A percentile compares a stretch with the other conserved stretches of the same genome.
These are phyloP conservation scores for Stichopus chloronotus DNA, from an alignment of 35 echinoderm and acorn worm species.

Conservation along the genomic window DNA sequence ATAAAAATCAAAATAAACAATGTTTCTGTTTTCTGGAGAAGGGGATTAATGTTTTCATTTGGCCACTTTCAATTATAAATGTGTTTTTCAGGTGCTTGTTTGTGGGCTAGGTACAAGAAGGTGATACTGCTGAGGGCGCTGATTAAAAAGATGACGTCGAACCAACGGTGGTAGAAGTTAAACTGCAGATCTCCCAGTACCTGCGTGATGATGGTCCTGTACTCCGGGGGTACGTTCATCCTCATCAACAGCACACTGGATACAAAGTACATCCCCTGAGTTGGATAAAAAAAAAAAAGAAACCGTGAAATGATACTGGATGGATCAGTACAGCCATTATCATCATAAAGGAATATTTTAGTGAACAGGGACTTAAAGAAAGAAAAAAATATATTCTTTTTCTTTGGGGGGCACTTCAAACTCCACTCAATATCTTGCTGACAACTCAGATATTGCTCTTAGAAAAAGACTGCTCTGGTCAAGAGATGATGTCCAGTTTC, in stretches of 20 bases:
- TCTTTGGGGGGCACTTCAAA: conserved; percentile 72
- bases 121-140: conserved; percentile 96
- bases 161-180: conserved; percentile 99
- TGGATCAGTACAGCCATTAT: background rate
- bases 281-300: background rate
- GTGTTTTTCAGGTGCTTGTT: conserved; percentile 92
- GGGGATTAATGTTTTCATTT: background rate
- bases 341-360: background rate
- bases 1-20: too few relatives aligned
- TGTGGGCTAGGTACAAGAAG: conserved; percentile 93
- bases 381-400: conserved; percentile 93
- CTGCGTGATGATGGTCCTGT: conserved; percentile 95
- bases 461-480: too few relatives aligned
- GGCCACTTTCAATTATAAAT: conserved; percentile 28
- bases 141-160: conserved; percentile 97
- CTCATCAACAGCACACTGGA: conserved; percentile 94
- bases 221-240: conserved; percentile 95
- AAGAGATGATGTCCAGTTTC: too few relatives aligned
- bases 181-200: conserved; percentile 97
- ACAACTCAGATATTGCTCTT: too few relatives aligned
- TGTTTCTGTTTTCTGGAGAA: too few relatives aligned
- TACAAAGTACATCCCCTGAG: conserved; percentile 97
- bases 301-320: background rate
- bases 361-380: conserved; percentile 48
- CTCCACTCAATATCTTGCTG: too few relatives aligned